Base-by-base conservation (phyloP, 1,140 invertebrate species). In the Samia ricini region DNA sequence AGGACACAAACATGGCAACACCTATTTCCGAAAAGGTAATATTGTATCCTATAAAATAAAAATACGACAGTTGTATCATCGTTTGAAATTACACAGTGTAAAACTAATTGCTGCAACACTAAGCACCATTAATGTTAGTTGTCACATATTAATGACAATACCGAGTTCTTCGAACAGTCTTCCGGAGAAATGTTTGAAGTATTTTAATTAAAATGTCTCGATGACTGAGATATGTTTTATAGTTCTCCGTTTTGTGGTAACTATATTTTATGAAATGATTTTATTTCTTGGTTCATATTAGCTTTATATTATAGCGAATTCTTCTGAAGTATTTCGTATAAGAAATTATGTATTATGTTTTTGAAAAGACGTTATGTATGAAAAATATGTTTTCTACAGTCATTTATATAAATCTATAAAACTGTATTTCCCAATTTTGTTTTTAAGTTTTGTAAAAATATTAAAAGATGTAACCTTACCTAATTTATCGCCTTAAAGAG, bases 131-230 rank as follows among this genome's bases (percentile, higher is more conserved):
- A 42, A 12, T 4, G 33, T 42, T 42, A 42, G 33, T 42, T 42
- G 33, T 42, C 33, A 42, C 33, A 42, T 42, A 42, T 42, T 42
- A 42, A 42, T 42, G 33, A 42, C 33, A 42, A 42, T 42, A 42
- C n/a, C 33, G 33, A 42, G 33, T 42, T 42, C 33, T 15, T 42
- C 33, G 33, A 42, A 42, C 33, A 42, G 33, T 15, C 33, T 12
- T 42, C 33, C 2, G 33, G 12, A 10, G 33, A 42, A 15, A 42
- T 15, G 33, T 42, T 42, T 42, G 33, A 42, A 42, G 33, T 42
- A 42, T 42, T 42, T 42, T 42, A 42, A 42, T 42, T 4, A 42
- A 42, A 42, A 42, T 42, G 12, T 15, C 33, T 42, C n/a, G 33
- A 42, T 15, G 33, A 42, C 33, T 42, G 33, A 42, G 15, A 42